A percentile compares a stretch with the other conserved stretches of the same genome.
phyloP scores from a whole-genome alignment of 92 coral and sea anemone species.

The Micromussa lordhowensis region DNA sequence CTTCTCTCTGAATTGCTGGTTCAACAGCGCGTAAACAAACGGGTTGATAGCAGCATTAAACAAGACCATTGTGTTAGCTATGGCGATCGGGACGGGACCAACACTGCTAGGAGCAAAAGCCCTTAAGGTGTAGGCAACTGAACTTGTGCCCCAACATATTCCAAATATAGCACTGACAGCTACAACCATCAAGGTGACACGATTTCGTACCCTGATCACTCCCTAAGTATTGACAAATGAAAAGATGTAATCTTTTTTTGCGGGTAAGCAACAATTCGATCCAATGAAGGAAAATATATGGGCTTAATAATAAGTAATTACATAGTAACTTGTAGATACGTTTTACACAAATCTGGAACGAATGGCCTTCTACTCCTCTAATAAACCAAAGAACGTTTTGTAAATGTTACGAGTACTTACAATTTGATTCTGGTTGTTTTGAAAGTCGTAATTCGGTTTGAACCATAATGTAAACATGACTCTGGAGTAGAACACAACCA shows the following conservation, averaged over 20 bases:
- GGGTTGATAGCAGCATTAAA: slow-evolving; percentile 28
- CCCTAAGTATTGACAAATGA: not conserved
- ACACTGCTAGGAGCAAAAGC: not conserved
- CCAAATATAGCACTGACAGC: slow-evolving; percentile 8
- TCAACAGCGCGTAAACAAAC: slow-evolving; percentile 25
- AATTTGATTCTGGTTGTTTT: not conserved
- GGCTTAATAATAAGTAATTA: too few relatives aligned
- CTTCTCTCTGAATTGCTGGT: slow-evolving; percentile 19
- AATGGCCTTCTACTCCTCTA: too few relatives aligned
- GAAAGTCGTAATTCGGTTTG: not conserved
- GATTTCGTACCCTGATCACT: slow-evolving; percentile 25
- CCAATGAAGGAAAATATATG: not conserved
- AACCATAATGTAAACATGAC: slow-evolving; percentile 24
- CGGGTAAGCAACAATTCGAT: not conserved
- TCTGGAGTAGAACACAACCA: slow-evolving; percentile 23
- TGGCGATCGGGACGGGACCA: not conserved
- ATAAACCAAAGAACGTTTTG: too few relatives aligned
- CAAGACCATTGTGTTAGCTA: slow-evolving; percentile 24
- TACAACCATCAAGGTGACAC: slow-evolving; percentile 35
- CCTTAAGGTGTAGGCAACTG: not conserved
- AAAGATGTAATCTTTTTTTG: too few relatives aligned
- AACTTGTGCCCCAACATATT: slow-evolving; percentile 20
- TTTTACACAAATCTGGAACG: too few relatives aligned
- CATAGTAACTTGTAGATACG: too few relatives aligned
- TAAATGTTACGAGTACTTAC: not conserved